Evolutionary conservation across 1,140 invertebrate species (phyloP), one percentile per base, ranked within the genome.

Genomic region (Plectrocnemia conspersa): DNA sequence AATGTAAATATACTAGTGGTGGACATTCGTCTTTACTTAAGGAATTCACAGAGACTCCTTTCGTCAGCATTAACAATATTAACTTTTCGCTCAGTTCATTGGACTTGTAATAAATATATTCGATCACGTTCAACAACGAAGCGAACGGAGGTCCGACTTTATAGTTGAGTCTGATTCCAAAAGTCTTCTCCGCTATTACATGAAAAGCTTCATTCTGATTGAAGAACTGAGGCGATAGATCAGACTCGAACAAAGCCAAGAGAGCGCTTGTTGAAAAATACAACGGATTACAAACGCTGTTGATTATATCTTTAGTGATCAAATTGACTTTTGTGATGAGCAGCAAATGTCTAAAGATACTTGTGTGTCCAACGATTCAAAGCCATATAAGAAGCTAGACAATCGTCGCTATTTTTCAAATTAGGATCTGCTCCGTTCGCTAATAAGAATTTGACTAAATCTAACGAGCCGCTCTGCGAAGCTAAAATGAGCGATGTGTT

Each of bases 1-100:
- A 70, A 54, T 75, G 71, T 55, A 71, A 63, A 32, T 71, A 74
- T 10, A 75, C 72, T n/a, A 76, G 60, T 15, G 74, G 73, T 33
- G 74, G 72, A 63, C 73, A 75, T 59, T 75, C 73, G 58, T 65
- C 63, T 38, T 56, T 52, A 61, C 67, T 58, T 11, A 63, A 41
- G 24, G 73, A 66, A 69, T 76, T 64, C 11, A 72, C 70, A 22
- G 57, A 33, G 3, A 71, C 64, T 10, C 73, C 73, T 58, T 66
- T 66, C 56, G 68, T 67, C 1, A 76, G 55, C 38, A 75, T 68
- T 25, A 76, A 65, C 57, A 69, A 66, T 50, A 76, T 67, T 27
- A 69, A 67, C 32, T 74, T 67, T 29, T 36, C 62, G 54, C 73
- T 75, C 22, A 66, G 66, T 13, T 72, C 67, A 32, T 56, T 62